Percentiles rank a stretch among this genome's conserved stretches.
phyloP scores from a whole-genome alignment of 1,140 invertebrate genomes.

The Zophobas atratus region DNA sequence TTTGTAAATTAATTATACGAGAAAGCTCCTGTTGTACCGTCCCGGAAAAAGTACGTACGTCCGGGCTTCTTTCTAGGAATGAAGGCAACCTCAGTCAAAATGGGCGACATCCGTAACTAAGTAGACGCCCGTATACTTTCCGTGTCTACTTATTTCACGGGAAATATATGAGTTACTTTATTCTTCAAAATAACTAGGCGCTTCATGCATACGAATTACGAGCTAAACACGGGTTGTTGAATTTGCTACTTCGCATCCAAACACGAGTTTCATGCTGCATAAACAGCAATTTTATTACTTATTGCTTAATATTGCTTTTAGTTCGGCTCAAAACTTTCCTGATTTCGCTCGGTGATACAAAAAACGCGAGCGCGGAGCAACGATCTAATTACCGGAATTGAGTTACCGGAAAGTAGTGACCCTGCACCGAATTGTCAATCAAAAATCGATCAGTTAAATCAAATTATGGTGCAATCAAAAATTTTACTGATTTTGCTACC shows the following conservation, averaged over 20 bases:
- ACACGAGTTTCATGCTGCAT: slow-evolving; percentile 24
- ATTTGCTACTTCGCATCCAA: slow-evolving; percentile 40
- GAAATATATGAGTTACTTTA: slow-evolving; percentile 54
- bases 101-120: slow-evolving; percentile 55
- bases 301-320: neutral
- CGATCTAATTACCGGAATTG: no score
- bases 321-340: neutral
- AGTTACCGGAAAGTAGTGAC: no score
- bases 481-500: no score
- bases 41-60: slow-evolving; percentile 31
- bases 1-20: slow-evolving; percentile 40
- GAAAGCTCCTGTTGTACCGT: slow-evolving; percentile 6
- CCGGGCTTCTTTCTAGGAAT: slow-evolving; percentile 44
- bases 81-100: slow-evolving; percentile 50
- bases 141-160: slow-evolving; percentile 55
- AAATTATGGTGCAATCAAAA: no score
- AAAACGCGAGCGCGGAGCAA: no score
- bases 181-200: slow-evolving; percentile 51
- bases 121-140: slow-evolving; percentile 52
- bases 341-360: neutral
- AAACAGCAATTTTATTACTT: slow-evolving; percentile 23
- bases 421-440: no score
- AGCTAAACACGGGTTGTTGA: slow-evolving; percentile 51
- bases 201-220: slow-evolving; percentile 52
- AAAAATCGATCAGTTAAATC: no score